Conservation (phyloP, 2,888 invertebrate species). For the Hydraecia micacea region DNA sequence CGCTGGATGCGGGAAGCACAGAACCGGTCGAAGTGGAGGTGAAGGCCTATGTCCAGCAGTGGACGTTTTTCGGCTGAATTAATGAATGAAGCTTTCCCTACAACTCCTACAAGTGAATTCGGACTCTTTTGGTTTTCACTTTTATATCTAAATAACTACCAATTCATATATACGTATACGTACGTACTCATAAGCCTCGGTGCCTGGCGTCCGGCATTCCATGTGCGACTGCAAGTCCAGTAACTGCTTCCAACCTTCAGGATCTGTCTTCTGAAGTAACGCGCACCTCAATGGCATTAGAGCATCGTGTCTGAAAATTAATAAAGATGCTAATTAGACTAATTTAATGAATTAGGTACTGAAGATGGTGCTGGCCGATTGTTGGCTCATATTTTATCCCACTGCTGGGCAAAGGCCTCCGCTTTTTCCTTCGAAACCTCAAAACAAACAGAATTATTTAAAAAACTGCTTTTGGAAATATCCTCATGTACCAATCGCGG, state of each 20-base stretch:
- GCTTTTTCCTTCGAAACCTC: too few relatives aligned
- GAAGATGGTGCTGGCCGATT: neutral
- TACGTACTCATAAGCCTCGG: conserved; percentile 92
- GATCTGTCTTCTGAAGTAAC: conserved; percentile 92
- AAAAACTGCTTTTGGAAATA: too few relatives aligned
- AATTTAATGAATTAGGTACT: neutral
- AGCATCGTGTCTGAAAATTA: conserved; percentile 91
- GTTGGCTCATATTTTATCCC: too few relatives aligned
- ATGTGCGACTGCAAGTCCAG: conserved; percentile 94
- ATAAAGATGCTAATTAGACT: neutral
- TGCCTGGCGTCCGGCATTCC: conserved; percentile 92
- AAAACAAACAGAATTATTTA: too few relatives aligned
- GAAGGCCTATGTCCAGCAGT: too few relatives aligned
- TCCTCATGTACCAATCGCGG: too few relatives aligned
- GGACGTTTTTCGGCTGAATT: too few relatives aligned
- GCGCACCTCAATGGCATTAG: conserved; percentile 93
- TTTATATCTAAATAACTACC: neutral
- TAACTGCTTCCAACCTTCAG: conserved; percentile 92
- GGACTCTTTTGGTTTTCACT: neutral
- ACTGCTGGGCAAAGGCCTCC: too few relatives aligned
- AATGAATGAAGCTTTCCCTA: too few relatives aligned
- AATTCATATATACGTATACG: conserved; percentile 68
- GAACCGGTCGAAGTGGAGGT: too few relatives aligned
- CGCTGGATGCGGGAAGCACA: too few relatives aligned
- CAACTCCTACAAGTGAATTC: neutral